Base-by-base conservation (phyloP, 2,888 invertebrate species). In the Caenorhabditis sp. region DNA sequence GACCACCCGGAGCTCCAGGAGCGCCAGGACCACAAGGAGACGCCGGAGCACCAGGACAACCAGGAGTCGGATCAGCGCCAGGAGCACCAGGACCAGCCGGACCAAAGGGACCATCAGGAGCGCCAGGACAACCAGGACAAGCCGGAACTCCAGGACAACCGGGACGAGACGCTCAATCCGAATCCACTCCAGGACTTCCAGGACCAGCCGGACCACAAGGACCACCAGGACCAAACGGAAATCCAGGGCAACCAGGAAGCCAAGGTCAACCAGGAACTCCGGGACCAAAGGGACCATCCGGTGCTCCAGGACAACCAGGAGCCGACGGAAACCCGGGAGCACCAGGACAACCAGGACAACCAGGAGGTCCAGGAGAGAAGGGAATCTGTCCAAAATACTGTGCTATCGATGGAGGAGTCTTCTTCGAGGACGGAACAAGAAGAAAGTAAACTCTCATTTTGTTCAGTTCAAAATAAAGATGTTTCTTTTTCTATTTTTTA, bases 371-470 rank as follows among this genome's bases (percentile, higher is more conserved):
- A 6, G 84, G 84, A 74, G 83, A n/a, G n/a, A n/a, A n/a, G 65
- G 84, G 84, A 66, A 84, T 84, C 76, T 84, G 84, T 73, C 84
- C 84, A 66, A 84, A 84, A 68, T 84, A 84, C 76, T 84, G 84
- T 66, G 83, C 84, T 73, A 80, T 84, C 75, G 84, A 84, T 63
- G 84, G 84, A 51, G 84, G 84, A 71, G 84, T 84, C 66, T 84
- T 84, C 82, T 84, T 84, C 83, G 84, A 84, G 69, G 83, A 84
- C 67, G 84, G 84, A 76, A 83, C 83, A 62, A 51, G 72, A 58
- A 63, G 71, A 66, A 71, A 71, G 58, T 71, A 71, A 51, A 63
- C 24, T 24, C 23, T 23, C 43, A 2, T 60, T 37, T 37, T 58
- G 12, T 6, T 27, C 10, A 24, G 17, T n/a, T 50, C 6, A 6